A percentile compares a stretch with the other conserved stretches of the same genome.
These are phyloP conservation scores for Otolemur crassicaudatus DNA, from an alignment of 2,797 vertebrate genomes.

Conservation along the genomic window DNA sequence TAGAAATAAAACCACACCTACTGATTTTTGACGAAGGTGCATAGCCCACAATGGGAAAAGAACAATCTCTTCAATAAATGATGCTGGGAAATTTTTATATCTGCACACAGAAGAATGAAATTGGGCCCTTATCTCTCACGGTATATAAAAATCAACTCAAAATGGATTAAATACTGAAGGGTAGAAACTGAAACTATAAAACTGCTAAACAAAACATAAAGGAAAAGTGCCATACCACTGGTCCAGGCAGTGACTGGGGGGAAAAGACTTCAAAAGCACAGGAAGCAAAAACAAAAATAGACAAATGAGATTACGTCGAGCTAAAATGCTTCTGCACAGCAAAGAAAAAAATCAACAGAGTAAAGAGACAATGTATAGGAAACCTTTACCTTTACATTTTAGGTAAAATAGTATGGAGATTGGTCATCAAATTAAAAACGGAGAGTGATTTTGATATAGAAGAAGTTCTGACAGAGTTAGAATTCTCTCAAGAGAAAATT, in stretches of 20 bases:
- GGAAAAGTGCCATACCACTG: neutral
- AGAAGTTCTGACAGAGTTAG: neutral
- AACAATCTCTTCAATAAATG: neutral
- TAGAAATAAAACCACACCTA: neutral
- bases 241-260: neutral
- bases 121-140: neutral
- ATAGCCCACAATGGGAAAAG: neutral
- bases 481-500: neutral
- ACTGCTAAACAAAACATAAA: too few species aligned
- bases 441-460: neutral
- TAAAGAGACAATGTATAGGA: neutral
- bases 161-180: neutral
- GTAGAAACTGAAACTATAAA: too few species aligned
- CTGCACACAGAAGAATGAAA: neutral
- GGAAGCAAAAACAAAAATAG: neutral
- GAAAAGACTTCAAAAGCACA: neutral
- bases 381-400: neutral
- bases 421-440: neutral
- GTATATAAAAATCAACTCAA: neutral
- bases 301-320: neutral
- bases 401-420: neutral
- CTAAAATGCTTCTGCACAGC: neutral
- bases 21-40: neutral
- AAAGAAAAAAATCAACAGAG: neutral
- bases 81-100: neutral